phyloP scores from a whole-genome alignment of 1,140 invertebrate species.

The Drosophila tani region DNA sequence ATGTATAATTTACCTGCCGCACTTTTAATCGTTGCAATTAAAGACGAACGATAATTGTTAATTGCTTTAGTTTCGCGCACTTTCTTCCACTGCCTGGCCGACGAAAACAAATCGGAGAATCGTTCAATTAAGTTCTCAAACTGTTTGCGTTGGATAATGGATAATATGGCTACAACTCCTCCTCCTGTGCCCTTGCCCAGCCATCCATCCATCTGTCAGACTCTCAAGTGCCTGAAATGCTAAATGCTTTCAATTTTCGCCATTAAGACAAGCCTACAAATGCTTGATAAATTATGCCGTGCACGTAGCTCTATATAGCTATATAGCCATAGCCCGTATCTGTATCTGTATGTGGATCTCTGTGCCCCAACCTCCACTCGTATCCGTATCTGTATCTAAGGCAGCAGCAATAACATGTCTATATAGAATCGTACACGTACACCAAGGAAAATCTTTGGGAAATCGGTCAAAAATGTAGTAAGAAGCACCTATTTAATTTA shows the following conservation, averaged over 20 bases:
- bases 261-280: constrained; percentile 81
- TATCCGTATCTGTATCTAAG: constrained; percentile 48
- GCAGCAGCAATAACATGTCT: constrained; percentile 29
- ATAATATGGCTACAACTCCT: constrained; percentile 4
- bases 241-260: constrained; percentile 74
- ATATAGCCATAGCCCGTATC: constrained; percentile 34
- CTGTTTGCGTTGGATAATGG: constrained; percentile 54
- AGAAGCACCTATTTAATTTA: no score
- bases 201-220: neutral
- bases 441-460: neutral
- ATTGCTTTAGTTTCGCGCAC: constrained; percentile 63
- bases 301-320: constrained; percentile 54
- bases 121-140: constrained; percentile 67
- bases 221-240: constrained; percentile 69
- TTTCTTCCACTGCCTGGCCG: constrained; percentile 34
- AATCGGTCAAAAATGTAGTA: no score
- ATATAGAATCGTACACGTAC: constrained; percentile 8
- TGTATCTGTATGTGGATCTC: constrained; percentile 16
- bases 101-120: constrained; percentile 45
- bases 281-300: constrained; percentile 70
- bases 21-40: constrained; percentile 71
- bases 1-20: constrained; percentile 20
- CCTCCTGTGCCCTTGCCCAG: neutral
- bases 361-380: constrained; percentile 11
- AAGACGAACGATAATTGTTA: constrained; percentile 55